phyloP scores from a whole-genome alignment of 1,140 invertebrate species.

The Tetramorium parvispinum region DNA sequence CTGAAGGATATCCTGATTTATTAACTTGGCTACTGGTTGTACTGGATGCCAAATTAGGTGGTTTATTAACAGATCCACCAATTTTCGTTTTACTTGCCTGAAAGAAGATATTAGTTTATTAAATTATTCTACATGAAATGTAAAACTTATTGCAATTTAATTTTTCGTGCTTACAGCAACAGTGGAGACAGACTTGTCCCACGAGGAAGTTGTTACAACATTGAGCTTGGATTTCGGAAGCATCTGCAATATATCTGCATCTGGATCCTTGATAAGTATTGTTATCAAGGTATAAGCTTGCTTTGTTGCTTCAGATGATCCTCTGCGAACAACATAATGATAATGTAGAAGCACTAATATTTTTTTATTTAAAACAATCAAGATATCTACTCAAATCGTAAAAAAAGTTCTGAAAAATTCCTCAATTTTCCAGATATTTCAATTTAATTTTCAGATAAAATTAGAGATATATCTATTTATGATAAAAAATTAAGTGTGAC shows the following conservation, averaged over 20 bases:
- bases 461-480: not conserved
- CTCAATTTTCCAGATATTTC: not conserved
- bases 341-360: not conserved
- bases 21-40: constrained; percentile 76
- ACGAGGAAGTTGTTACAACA: constrained; percentile 84
- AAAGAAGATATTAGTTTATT: constrained; percentile 36
- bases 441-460: not conserved
- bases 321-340: constrained; percentile 85
- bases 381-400: not conserved
- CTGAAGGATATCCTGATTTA: constrained; percentile 79
- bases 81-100: constrained; percentile 82
- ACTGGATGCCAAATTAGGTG: constrained; percentile 76
- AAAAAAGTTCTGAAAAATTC: not conserved
- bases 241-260: constrained; percentile 95
- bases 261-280: constrained; percentile 96
- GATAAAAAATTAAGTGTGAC: not conserved
- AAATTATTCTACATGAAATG: not conserved
- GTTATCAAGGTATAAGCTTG: constrained; percentile 95
- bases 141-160: not conserved
- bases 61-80: constrained; percentile 80
- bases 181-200: constrained; percentile 87
- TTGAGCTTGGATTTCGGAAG: constrained; percentile 89
- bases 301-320: constrained; percentile 95
- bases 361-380: not conserved
- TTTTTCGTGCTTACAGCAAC: constrained; percentile 75